These are phyloP conservation scores for Sinhomidia bicolor DNA, from an alignment of 2,888 invertebrate species.

Conservation along the genomic window DNA sequence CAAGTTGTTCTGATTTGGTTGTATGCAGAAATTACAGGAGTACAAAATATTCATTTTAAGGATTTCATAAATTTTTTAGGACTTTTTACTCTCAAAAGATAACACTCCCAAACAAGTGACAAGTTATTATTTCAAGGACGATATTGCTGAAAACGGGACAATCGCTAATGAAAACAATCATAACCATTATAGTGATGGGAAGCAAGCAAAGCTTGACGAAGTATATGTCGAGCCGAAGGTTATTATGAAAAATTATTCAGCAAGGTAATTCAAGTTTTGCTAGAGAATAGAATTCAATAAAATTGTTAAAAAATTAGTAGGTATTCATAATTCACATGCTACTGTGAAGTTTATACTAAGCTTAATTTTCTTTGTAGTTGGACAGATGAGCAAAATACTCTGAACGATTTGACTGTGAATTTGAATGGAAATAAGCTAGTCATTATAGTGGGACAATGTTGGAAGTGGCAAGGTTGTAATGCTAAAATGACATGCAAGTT, in stretches of 20 bases:
- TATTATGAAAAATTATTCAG: constrained; percentile 46
- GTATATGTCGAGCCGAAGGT: constrained; percentile 10
- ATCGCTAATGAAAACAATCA: background rate
- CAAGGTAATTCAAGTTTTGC: constrained; percentile 42
- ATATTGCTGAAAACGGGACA: constrained; percentile 23
- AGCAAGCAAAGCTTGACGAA: background rate
- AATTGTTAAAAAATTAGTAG: background rate
- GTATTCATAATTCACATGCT: background rate
- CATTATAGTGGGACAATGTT: constrained; percentile 62
- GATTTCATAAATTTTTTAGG: background rate
- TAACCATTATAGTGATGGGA: background rate
- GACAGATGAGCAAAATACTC: constrained; percentile 9
- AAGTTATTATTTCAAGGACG: constrained; percentile 16
- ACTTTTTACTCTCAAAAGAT: constrained; percentile 40
- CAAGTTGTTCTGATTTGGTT: too few relatives aligned
- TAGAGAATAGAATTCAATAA: background rate
- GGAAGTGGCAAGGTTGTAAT: constrained; percentile 59
- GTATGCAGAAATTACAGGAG: too few relatives aligned
- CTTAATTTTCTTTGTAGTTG: constrained; percentile 22
- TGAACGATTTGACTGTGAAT: constrained; percentile 30
- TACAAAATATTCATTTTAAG: too few relatives aligned
- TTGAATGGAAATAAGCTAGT: constrained; percentile 49
- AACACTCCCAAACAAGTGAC: background rate
- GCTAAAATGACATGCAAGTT: too few relatives aligned
- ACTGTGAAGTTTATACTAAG: too few relatives aligned